phyloP scores from a whole-genome alignment of 2,113 vertebrate species.

The Mesembrinibis cayennensis region DNA sequence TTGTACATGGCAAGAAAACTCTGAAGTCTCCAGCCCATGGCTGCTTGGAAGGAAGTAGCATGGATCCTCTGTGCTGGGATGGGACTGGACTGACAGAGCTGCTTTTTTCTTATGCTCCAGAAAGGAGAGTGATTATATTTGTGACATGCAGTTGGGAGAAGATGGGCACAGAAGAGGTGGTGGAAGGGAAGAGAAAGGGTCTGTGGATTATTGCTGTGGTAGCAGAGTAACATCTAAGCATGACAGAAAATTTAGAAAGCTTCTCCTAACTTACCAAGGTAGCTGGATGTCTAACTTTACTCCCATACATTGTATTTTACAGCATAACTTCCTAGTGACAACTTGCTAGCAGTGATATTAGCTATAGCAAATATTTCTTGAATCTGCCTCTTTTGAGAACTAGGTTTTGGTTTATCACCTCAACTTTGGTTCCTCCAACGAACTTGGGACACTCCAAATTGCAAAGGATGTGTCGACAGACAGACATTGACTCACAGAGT shows the following conservation, averaged over 20 bases:
- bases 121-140: background rate
- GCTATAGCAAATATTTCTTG: background rate
- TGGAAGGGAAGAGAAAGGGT: background rate
- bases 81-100: background rate
- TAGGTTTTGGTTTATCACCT: background rate
- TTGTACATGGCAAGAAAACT: background rate
- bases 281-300: background rate
- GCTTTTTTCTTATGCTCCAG: background rate
- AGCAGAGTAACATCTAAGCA: background rate
- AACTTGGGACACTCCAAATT: background rate
- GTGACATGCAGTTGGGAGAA: background rate
- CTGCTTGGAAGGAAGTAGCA: background rate
- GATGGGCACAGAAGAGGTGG: background rate
- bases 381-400: accelerated
- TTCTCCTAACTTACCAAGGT: background rate
- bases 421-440: background rate
- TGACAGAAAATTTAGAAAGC: background rate
- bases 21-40: background rate
- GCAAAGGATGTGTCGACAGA: background rate
- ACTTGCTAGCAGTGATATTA: background rate
- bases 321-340: background rate
- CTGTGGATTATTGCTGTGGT: background rate
- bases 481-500: background rate
- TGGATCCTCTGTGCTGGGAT: background rate
- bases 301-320: background rate